Conservation (phyloP, 2,113 vertebrate genomes). For the Scartelaos histophorus region DNA sequence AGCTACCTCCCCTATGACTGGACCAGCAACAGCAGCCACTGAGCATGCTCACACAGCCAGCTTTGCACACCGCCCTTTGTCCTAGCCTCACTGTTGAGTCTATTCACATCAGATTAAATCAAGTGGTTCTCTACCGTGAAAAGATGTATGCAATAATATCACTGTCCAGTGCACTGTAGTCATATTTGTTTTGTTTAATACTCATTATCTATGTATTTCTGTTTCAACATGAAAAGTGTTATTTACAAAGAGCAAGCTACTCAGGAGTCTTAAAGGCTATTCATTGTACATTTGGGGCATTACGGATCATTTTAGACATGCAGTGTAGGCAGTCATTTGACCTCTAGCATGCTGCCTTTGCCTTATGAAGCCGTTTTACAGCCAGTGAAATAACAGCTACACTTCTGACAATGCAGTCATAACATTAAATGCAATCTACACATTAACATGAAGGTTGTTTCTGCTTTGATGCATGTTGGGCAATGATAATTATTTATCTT, state of each 20-base stretch:
- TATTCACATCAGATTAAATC: conserved; percentile 3
- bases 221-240: not conserved
- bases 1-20: conserved; percentile 81
- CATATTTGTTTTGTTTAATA: not conserved
- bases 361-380: conserved; percentile 56
- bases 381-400: not conserved
- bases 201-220: not conserved
- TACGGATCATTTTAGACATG: conserved; percentile 8
- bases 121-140: conserved; percentile 7
- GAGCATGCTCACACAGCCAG: conserved; percentile 34
- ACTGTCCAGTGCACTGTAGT: conserved; percentile 6
- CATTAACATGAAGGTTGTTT: not conserved
- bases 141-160: conserved; percentile 48
- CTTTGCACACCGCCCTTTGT: not conserved
- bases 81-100: conserved; percentile 12
- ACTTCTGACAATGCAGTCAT: not conserved
- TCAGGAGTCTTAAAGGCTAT: conserved; percentile 48
- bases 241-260: conserved; percentile 21
- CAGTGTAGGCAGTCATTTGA: not conserved
- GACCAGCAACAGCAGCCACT: conserved; percentile 74
- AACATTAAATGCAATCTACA: not conserved
- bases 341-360: conserved; percentile 19
- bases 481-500: not conserved
- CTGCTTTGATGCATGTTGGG: not conserved
- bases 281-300: not conserved